A percentile compares a stretch with the other conserved stretches of the same genome.
These are phyloP conservation scores for Drosophila sechellia DNA, from an alignment of 1,140 invertebrate species.

Conservation along the genomic window DNA sequence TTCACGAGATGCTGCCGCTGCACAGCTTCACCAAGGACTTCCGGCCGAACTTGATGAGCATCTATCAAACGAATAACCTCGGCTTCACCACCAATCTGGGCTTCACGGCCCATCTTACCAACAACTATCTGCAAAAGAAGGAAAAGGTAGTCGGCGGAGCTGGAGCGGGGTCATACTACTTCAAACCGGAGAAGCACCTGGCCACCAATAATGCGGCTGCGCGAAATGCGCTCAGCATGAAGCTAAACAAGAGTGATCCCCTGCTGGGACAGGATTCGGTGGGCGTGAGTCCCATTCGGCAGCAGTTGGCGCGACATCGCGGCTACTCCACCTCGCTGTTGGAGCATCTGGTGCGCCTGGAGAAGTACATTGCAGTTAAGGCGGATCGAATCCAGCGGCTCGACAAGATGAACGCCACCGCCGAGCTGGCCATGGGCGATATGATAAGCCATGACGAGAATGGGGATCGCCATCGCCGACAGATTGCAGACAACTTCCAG, in stretches of 20 bases:
- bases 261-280: constrained; percentile 85
- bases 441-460: constrained; percentile 85
- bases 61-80: constrained; percentile 74
- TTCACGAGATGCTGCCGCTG: constrained; percentile 95
- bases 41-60: constrained; percentile 88
- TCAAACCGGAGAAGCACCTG: constrained; percentile 52
- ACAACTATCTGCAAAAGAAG: constrained; percentile 49
- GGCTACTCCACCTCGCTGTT: constrained; percentile 94
- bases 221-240: constrained; percentile 70
- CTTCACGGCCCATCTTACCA: constrained; percentile 59
- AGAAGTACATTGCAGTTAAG: constrained; percentile 95
- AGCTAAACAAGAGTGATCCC: constrained; percentile 85
- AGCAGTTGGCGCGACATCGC: constrained; percentile 52
- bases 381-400: constrained; percentile 92
- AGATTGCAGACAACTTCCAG: constrained; percentile 92
- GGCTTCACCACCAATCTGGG: constrained; percentile 70
- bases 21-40: constrained; percentile 93
- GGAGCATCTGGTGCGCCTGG: constrained; percentile 93
- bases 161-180: background rate
- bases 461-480: constrained; percentile 40
- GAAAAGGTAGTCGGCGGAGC: constrained; percentile 75
- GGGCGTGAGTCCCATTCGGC: constrained; percentile 69
- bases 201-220: constrained; percentile 62
- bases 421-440: constrained; percentile 89
- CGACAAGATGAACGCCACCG: constrained; percentile 95